These are phyloP conservation scores for Notarius quadriscutis DNA, from an alignment of 2,113 vertebrate genomes.

Conservation along the genomic window DNA sequence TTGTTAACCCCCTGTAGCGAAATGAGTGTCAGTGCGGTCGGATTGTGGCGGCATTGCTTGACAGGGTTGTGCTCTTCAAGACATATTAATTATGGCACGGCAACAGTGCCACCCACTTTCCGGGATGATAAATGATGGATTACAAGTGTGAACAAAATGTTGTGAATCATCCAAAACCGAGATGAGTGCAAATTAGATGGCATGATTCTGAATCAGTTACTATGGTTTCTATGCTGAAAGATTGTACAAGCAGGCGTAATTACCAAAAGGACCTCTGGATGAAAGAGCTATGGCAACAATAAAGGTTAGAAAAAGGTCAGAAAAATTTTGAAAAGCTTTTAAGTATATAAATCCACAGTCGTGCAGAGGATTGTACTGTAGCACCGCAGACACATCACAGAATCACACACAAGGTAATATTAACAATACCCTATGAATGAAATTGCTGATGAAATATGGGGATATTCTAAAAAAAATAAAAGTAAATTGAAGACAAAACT, in stretches of 20 bases:
- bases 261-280: background rate
- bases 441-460: background rate
- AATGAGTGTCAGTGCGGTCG: conserved; percentile 36
- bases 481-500: background rate
- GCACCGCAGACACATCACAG: background rate
- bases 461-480: background rate
- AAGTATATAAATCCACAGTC: background rate
- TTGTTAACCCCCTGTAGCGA: conserved; percentile 24
- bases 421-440: too few relatives aligned
- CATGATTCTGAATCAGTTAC: conserved; percentile 1
- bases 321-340: background rate
- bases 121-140: conserved; percentile 39
- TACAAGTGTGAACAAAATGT: conserved; percentile 23
- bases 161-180: conserved; percentile 41
- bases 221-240: background rate
- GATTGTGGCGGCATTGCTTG: conserved; percentile 25
- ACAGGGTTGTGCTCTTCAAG: conserved; percentile 49
- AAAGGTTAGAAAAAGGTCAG: background rate
- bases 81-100: conserved; percentile 52
- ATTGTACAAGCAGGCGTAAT: background rate
- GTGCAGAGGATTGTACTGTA: background rate
- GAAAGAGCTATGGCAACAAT: background rate
- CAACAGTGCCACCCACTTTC: conserved; percentile 21
- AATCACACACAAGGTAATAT: background rate
- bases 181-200: conserved; percentile 42